phyloP scores from a whole-genome alignment of 1,140 invertebrate species.

The Bombus consobrinus region DNA sequence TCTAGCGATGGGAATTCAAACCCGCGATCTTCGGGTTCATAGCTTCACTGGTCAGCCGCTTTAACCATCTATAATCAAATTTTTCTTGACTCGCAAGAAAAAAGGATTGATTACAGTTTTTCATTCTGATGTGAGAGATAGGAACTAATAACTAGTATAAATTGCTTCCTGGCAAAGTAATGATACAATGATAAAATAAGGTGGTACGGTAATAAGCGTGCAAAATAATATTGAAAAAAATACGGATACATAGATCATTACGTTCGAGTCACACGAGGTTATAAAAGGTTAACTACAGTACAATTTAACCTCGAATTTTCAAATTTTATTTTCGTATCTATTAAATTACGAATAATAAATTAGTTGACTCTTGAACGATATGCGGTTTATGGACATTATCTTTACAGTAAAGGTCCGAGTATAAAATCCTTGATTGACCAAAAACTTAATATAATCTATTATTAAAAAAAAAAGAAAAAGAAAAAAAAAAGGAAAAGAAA shows the following conservation, averaged over 20 bases:
- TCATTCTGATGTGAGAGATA: neutral
- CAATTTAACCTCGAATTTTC: neutral
- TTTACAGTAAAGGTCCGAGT: too few relatives aligned
- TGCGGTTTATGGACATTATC: too few relatives aligned
- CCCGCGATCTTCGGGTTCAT: neutral
- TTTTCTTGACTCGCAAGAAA: neutral
- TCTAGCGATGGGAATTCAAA: neutral
- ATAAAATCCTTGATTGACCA: too few relatives aligned
- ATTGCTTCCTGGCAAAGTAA: neutral
- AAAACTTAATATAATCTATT: too few relatives aligned
- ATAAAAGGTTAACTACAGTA: neutral
- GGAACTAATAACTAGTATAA: neutral
- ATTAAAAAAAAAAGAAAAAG: too few relatives aligned
- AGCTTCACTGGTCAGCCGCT: neutral
- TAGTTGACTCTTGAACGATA: too few relatives aligned
- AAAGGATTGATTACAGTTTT: neutral
- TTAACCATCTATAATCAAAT: constrained; percentile 3
- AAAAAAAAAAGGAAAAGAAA: too few relatives aligned
- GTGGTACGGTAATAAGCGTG: neutral
- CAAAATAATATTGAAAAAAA: neutral
- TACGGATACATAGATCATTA: neutral
- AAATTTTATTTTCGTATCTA: neutral
- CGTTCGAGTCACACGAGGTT: neutral
- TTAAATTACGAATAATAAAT: too few relatives aligned
- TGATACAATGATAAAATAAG: constrained; percentile 3